Evolutionary conservation across 1,140 invertebrate genomes (phyloP), one percentile per base, ranked within the genome.

Genomic region (Neuroterus valhalla): DNA sequence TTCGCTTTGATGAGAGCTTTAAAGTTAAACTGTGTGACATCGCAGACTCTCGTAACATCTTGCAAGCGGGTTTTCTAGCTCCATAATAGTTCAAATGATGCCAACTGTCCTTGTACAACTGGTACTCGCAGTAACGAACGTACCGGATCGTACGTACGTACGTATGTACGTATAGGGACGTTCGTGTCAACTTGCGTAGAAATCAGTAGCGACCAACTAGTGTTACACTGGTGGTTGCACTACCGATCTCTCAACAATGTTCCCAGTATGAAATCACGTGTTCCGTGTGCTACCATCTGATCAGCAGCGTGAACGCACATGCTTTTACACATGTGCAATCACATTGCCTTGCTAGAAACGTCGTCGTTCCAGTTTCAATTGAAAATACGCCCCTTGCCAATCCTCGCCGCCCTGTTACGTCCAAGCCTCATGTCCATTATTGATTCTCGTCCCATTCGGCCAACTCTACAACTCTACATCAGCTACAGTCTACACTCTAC

Each of bases 381-480:
- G 71, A 70, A 70, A 70, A 67, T 45, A 70, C 68, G 71, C 66
- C 68, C 70, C 55, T 42, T 72, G 69, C 68, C 52, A 71, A 74
- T 73, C 23, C 42, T 55, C 69, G 68, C 66, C 42, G 68, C 69
- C 71, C 66, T 38, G 68, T 71, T 75, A 75, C 42, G 70, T 71
- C 68, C 38, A 44, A 42, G 38, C 50, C 70, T 77, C 70, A 72
- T 74, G 71, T 74, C 73, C 74, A 68, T 77, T 71, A 74, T 77
- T 77, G 76, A 77, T 74, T 70, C 42, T 62, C 48, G 3, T 46
- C 11, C 48, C 12, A n/a, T 15, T 42, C 38, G 23, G 1, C 21
- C 6, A 12, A 62, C 4, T 62, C 55, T 12, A n/a, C 12, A n/a
- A n/a, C n/a, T n/a, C n/a, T n/a, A n/a, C n/a, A n/a, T n/a, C n/a